Percentiles rank a stretch among this genome's conserved stretches.
Conservation (phyloP, 2,113 vertebrate genomes). For the Piaya cayana region DNA sequence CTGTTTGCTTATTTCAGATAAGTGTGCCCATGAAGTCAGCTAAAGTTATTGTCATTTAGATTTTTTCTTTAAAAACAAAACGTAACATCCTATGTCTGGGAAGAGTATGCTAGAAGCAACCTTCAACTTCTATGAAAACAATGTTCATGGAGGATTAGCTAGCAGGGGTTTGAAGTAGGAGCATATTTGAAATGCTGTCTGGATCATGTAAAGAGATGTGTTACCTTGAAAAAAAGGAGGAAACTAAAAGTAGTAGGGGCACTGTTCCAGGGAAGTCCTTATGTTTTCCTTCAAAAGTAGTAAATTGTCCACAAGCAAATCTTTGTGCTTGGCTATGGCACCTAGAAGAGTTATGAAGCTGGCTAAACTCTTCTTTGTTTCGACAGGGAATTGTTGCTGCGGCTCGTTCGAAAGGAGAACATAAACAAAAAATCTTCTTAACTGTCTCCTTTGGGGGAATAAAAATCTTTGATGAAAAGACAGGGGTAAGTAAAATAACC, state of each 20-base stretch:
- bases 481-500: constrained; percentile 87
- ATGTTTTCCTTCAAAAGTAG: neutral
- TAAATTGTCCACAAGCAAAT: neutral
- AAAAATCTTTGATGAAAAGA: constrained; percentile 99
- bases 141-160: constrained; percentile 40
- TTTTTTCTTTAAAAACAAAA: neutral
- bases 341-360: neutral
- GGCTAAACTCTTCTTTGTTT: constrained; percentile 57
- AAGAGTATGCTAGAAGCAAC: constrained; percentile 15
- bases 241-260: neutral
- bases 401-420: constrained; percentile 95
- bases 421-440: constrained; percentile 98
- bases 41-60: neutral
- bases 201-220: neutral
- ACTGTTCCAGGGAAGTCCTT: neutral
- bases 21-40: neutral
- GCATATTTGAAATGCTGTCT: neutral
- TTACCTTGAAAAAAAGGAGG: neutral
- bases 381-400: constrained; percentile 90
- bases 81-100: neutral
- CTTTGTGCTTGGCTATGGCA: neutral
- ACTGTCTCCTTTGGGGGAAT: constrained; percentile 98
- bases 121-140: constrained; percentile 34
- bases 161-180: neutral
- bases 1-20: neutral